Percentiles rank a stretch among this genome's conserved stretches.
phyloP scores from a whole-genome alignment of 1,140 invertebrate species.

The Halesus radiatus region DNA sequence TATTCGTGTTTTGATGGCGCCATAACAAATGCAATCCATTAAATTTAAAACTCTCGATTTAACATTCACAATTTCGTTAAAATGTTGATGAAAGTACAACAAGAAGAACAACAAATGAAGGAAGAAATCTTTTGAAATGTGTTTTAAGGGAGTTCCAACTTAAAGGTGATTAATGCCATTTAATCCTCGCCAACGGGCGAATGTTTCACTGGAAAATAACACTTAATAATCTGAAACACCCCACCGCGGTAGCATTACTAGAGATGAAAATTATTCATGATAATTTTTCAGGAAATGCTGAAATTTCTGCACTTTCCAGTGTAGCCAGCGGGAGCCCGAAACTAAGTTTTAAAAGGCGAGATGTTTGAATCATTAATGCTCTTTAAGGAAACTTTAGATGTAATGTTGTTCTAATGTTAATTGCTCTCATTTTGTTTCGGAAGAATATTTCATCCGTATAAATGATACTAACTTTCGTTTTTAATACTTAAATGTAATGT shows the following conservation, averaged over 20 bases:
- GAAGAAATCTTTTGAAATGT: background rate
- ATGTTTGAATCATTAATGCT: background rate
- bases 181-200: background rate
- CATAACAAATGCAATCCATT: too few relatives aligned
- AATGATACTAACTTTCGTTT: background rate
- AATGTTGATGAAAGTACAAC: too few relatives aligned
- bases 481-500: too few relatives aligned
- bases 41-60: too few relatives aligned
- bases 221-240: background rate
- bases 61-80: too few relatives aligned
- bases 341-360: background rate
- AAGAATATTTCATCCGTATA: background rate
- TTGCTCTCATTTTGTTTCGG: background rate
- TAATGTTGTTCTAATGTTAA: background rate
- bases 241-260: background rate
- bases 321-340: background rate
- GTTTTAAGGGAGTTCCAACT: background rate
- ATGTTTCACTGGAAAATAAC: background rate
- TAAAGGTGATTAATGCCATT: slow-evolving; percentile 1
- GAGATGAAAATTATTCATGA: background rate
- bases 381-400: background rate
- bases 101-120: background rate
- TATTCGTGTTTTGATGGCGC: too few relatives aligned
- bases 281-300: background rate
- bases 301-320: background rate